Conservation (phyloP, 2,797 vertebrate species). For the Scyliorhinus canicula region DNA sequence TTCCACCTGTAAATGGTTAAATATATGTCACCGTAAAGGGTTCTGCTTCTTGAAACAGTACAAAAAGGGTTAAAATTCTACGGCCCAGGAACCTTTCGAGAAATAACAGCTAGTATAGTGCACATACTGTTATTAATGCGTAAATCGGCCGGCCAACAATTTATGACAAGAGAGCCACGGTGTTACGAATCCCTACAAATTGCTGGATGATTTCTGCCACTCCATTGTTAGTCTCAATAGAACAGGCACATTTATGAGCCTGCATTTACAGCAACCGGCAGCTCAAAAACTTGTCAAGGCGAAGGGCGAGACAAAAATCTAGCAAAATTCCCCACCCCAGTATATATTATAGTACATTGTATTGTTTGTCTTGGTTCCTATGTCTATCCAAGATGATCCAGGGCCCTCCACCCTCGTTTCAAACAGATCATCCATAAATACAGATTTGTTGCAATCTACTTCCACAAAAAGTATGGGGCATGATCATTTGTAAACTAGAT, state of each 20-base stretch:
- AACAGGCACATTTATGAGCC: background rate
- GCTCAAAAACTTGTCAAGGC: background rate
- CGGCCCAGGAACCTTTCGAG: no score
- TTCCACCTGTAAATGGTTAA: background rate
- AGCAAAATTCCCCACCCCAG: background rate
- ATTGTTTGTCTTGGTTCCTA: background rate
- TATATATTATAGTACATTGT: no score
- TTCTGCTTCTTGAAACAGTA: background rate
- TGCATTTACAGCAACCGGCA: background rate
- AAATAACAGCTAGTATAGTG: background rate
- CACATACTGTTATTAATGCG: background rate
- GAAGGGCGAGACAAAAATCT: background rate
- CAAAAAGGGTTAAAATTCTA: conserved; percentile 12
- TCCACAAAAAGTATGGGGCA: background rate
- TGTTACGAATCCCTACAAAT: background rate
- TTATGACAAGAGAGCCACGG: background rate
- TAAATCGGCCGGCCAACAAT: background rate
- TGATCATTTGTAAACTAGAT: background rate
- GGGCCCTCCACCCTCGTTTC: background rate
- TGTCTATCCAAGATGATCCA: background rate
- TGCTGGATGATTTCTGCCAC: background rate
- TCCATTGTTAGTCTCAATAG: background rate
- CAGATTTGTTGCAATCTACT: background rate
- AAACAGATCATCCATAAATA: background rate
- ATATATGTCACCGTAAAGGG: background rate